Evolutionary conservation across 2,797 vertebrate genomes (phyloP), one percentile per base, ranked within the genome.

Genomic region (Gastrophryne carolinensis): DNA sequence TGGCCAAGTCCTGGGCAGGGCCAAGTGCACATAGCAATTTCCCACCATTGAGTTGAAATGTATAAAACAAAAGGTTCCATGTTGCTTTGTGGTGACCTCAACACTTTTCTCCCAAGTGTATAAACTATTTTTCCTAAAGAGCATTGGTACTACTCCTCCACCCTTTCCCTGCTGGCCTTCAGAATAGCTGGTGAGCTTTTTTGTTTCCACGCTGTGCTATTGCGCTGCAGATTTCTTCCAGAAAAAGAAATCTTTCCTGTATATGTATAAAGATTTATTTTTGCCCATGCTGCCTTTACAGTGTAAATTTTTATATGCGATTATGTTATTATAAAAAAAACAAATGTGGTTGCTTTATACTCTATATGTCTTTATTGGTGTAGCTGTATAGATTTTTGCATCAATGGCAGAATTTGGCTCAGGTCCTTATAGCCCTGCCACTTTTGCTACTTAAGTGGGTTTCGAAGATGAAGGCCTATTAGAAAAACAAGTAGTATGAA

Each of bases 21-120:
- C 29, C 8, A 30, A 32, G 29, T 49, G 39, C 63, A 13, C 13
- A 17, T 32, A 54, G 49, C 37, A 24, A 53, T 39, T 71, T 78
- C 50, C 67, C 75, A 78, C 37, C 30, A 78, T 71, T 71, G 60
- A 71, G 57, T 35, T 50, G 35, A 57, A 21, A 24, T 12, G 56
- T 64, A 34, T 44, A 63, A 63, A 77, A 27, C 63, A 68, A 30
- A 71, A 70, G 23, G 58, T 41, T 70, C 58, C 56, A 50, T 15
- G 35, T 54, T 54, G 30, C 60, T 19, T 63, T 70, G 44, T 68
- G 15, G 52, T 65, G 56, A 17, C 30, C 53, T 65, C 60, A 54
- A 10, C 60, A 73, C 34, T 62, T 27, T 26, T 37, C 39, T 74
- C 62, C 62, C 62, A 24, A 35, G 72, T 50, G 62, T 19, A 66